phyloP scores from a whole-genome alignment of 2,113 vertebrate species.

The Heterotilapia buettikoferi region DNA sequence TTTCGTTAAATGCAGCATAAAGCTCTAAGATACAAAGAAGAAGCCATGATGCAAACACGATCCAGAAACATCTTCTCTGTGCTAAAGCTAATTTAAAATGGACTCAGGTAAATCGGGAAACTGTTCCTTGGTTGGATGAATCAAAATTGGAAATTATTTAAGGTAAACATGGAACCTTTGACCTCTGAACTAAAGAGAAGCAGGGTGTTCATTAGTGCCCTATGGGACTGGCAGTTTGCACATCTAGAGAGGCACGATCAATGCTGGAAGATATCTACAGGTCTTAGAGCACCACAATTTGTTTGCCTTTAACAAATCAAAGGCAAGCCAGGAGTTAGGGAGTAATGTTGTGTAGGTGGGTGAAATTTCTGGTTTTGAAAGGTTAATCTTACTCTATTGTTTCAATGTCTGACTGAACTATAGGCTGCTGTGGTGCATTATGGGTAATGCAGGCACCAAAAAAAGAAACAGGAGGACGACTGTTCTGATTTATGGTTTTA shows the following conservation, averaged over 20 bases:
- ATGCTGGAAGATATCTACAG: not conserved
- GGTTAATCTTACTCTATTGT: not conserved
- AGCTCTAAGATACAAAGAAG: not conserved
- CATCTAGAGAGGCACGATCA: not conserved
- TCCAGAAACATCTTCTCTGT: not conserved
- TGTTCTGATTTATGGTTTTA: too few species aligned
- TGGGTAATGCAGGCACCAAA: not conserved
- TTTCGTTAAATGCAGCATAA: not conserved
- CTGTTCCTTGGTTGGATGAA: not conserved
- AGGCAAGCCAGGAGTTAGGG: accelerated
- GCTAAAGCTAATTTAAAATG: not conserved
- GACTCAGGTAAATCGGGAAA: not conserved
- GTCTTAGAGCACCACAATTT: too few species aligned
- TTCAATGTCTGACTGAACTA: not conserved
- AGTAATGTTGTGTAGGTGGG: not conserved
- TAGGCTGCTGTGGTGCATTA: not conserved
- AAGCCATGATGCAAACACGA: accelerated
- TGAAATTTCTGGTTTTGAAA: not conserved
- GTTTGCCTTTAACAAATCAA: not conserved
- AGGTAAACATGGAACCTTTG: not conserved
- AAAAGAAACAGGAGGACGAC: too few species aligned
- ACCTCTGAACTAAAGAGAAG: not conserved
- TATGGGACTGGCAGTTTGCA: not conserved
- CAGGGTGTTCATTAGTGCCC: not conserved
- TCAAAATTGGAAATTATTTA: not conserved